phyloP scores from a whole-genome alignment of 2,113 vertebrate genomes.

The Anguilla japonica region DNA sequence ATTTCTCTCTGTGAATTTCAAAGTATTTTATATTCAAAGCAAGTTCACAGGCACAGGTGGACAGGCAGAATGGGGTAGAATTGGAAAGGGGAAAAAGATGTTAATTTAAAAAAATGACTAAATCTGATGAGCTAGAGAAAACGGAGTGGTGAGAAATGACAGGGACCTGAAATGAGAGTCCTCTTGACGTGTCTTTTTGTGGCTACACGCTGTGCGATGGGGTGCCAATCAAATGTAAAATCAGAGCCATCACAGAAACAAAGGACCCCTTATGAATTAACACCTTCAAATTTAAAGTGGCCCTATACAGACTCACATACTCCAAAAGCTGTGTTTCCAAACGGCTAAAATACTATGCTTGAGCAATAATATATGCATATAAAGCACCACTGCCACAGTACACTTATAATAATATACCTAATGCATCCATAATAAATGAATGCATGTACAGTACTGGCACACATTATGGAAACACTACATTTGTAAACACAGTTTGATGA shows the following conservation, averaged over 20 bases:
- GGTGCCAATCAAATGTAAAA: conserved; percentile 32
- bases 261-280: neutral
- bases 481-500: too few relatives aligned
- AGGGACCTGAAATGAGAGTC: conserved; percentile 37
- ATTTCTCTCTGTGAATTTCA: neutral
- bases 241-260: neutral
- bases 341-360: too few relatives aligned
- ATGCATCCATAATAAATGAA: too few relatives aligned
- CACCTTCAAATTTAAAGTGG: too few relatives aligned
- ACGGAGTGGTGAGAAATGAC: conserved; percentile 22
- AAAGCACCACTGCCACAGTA: too few relatives aligned
- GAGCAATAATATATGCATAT: too few relatives aligned
- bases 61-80: neutral
- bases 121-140: conserved; percentile 34
- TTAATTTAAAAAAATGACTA: conserved; percentile 25
- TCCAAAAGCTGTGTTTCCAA: too few relatives aligned
- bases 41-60: conserved; percentile 27
- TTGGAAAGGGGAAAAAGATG: conserved; percentile 4
- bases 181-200: neutral
- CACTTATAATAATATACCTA: too few relatives aligned
- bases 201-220: conserved; percentile 15
- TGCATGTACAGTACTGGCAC: too few relatives aligned
- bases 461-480: too few relatives aligned
- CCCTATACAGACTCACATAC: too few relatives aligned
- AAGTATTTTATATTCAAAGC: conserved; percentile 25